Percentiles rank a stretch among this genome's conserved stretches.
Evolutionary conservation across 1,140 invertebrate genomes (phyloP).

Genomic region (Philaenus spumarius): DNA sequence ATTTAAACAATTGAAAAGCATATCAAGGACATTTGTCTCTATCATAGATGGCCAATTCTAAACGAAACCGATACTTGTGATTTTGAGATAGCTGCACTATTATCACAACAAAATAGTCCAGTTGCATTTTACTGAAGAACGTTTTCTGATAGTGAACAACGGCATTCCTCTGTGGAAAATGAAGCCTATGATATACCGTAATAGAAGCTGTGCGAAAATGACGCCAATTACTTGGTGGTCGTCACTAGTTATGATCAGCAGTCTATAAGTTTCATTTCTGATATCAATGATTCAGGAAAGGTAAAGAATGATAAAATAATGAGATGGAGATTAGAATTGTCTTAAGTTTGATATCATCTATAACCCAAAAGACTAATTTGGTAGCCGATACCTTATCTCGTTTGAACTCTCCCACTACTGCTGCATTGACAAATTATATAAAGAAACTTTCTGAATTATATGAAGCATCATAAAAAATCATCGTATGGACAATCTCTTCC

Average conservation of each 20-base stretch:
- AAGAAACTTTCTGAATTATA: too few species aligned
- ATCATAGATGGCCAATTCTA: not conserved
- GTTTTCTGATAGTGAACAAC: constrained; percentile 40
- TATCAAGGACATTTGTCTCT: too few species aligned
- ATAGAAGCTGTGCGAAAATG: constrained; percentile 42
- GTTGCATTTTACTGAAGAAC: constrained; percentile 45
- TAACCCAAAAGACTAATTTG: constrained; percentile 26
- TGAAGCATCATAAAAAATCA: too few species aligned
- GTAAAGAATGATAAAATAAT: constrained; percentile 32
- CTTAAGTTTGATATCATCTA: constrained; percentile 31
- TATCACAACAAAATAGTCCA: constrained; percentile 34
- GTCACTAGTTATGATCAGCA: constrained; percentile 27
- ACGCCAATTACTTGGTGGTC: constrained; percentile 24
- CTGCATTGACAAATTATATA: too few species aligned
- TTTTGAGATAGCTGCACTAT: constrained; percentile 23
- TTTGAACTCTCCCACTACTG: too few species aligned
- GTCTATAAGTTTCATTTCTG: constrained; percentile 29
- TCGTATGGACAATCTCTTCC: too few species aligned
- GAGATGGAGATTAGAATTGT: constrained; percentile 28
- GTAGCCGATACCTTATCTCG: constrained; percentile 32
- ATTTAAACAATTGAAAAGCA: too few species aligned
- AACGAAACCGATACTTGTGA: constrained; percentile 19
- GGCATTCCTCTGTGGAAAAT: constrained; percentile 48
- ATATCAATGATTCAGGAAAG: constrained; percentile 22
- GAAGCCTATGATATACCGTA: constrained; percentile 46